These are phyloP conservation scores for Halcyon senegalensis DNA, from an alignment of 2,113 vertebrate genomes.

Conservation along the genomic window DNA sequence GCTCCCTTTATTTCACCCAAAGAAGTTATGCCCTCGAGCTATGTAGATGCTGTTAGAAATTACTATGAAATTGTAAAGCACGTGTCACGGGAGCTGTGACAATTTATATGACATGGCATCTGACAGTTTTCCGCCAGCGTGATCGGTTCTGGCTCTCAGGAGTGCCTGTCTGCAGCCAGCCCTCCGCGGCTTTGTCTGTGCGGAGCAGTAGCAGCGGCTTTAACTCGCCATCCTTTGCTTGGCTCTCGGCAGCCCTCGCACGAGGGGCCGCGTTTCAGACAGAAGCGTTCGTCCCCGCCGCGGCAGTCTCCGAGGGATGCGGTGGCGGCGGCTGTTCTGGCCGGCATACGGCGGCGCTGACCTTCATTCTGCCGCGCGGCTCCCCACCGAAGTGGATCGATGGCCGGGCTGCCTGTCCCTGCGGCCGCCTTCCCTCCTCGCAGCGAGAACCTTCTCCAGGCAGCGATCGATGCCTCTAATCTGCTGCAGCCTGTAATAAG, in stretches of 20 bases:
- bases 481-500: constrained; percentile 89
- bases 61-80: constrained; percentile 11
- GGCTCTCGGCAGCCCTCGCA: not conserved
- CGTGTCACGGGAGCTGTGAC: not conserved
- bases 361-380: constrained; percentile 80
- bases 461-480: constrained; percentile 95
- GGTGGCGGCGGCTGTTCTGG: constrained; percentile 64
- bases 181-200: not conserved
- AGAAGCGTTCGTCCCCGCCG: not conserved
- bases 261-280: not conserved
- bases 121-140: not conserved
- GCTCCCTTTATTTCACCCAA: not conserved
- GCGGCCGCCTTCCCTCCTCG: constrained; percentile 74
- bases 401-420: constrained; percentile 77
- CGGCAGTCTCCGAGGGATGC: not conserved
- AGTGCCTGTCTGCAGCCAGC: not conserved
- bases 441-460: constrained; percentile 86
- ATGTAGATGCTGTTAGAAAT: not conserved
- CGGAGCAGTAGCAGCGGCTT: not conserved
- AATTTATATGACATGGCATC: constrained; percentile 13
- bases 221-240: not conserved
- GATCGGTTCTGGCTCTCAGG: not conserved
- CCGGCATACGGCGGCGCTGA: constrained; percentile 79
- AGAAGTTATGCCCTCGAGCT: not conserved
- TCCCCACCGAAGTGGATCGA: constrained; percentile 81